These are phyloP conservation scores for Falco peregrinus DNA, from an alignment of 2,797 vertebrate species.

Conservation along the genomic window DNA sequence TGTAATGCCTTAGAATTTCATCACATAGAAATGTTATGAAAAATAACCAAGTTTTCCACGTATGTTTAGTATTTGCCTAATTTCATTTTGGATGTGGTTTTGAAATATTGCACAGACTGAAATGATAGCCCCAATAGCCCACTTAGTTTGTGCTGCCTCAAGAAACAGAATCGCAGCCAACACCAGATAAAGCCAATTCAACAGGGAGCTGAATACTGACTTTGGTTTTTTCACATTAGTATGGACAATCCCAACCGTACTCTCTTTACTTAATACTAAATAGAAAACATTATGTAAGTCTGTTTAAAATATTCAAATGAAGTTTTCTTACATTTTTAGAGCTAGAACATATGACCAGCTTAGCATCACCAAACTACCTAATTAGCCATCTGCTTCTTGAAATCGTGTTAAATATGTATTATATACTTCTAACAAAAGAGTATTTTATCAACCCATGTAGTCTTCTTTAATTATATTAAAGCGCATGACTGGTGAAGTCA, in stretches of 20 bases:
- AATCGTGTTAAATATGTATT: conserved; percentile 53
- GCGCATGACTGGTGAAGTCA: not conserved
- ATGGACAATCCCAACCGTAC: not conserved
- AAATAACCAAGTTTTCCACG: not conserved
- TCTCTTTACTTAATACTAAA: not conserved
- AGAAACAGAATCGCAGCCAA: not conserved
- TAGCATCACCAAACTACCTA: conserved; percentile 53
- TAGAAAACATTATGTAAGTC: conserved; percentile 42
- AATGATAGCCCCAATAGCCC: not conserved
- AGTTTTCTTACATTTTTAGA: conserved; percentile 63
- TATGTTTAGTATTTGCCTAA: not conserved
- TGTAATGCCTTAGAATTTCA: not conserved
- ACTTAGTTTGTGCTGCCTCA: not conserved
- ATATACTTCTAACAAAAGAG: conserved; percentile 32
- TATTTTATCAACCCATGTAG: not conserved
- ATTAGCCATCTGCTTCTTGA: conserved; percentile 69
- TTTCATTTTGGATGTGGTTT: not conserved
- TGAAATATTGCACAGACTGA: not conserved
- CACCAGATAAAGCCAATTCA: not conserved
- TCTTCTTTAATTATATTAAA: not conserved
- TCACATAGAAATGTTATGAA: not conserved
- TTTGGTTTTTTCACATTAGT: not conserved
- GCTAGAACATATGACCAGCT: conserved; percentile 58
- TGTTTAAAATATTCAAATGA: conserved; percentile 49
- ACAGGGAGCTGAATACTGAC: not conserved